These are phyloP conservation scores for Eulemur albifrons DNA, from an alignment of 2,797 vertebrate genomes.

Conservation along the genomic window DNA sequence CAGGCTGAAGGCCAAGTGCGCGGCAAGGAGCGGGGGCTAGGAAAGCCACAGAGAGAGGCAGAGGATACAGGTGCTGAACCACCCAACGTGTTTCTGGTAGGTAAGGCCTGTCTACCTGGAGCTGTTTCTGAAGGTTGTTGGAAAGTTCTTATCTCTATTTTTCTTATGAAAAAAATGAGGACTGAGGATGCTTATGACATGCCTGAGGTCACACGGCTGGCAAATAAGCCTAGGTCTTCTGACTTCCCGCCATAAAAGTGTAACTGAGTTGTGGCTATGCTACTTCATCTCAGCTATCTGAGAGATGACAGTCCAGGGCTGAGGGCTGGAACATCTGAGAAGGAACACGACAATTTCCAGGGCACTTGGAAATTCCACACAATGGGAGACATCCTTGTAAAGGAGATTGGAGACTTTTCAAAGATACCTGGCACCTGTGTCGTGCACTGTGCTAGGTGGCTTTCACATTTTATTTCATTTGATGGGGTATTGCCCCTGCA, in stretches of 20 bases:
- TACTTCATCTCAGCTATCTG: background rate
- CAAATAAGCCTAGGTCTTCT: background rate
- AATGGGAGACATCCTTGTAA: background rate
- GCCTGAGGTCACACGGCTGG: background rate
- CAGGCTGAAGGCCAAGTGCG: background rate
- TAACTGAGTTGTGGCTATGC: background rate
- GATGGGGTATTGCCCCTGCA: background rate
- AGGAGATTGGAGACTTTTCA: background rate
- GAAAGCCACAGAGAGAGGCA: rapidly evolving
- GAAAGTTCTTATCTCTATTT: background rate
- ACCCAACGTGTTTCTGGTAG: background rate
- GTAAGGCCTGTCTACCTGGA: background rate
- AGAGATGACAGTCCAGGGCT: background rate
- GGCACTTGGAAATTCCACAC: background rate
- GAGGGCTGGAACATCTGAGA: background rate
- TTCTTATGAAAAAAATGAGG: background rate
- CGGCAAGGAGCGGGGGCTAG: background rate
- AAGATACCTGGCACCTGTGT: background rate
- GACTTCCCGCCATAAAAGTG: background rate
- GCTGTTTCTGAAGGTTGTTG: background rate
- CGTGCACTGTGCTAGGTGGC: too few relatives aligned
- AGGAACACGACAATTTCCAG: background rate
- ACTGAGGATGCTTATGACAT: background rate
- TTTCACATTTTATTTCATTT: background rate
- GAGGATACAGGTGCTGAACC: background rate